Conservation (phyloP, 2,113 vertebrate genomes). For the Cynoglossus semilaevis region DNA sequence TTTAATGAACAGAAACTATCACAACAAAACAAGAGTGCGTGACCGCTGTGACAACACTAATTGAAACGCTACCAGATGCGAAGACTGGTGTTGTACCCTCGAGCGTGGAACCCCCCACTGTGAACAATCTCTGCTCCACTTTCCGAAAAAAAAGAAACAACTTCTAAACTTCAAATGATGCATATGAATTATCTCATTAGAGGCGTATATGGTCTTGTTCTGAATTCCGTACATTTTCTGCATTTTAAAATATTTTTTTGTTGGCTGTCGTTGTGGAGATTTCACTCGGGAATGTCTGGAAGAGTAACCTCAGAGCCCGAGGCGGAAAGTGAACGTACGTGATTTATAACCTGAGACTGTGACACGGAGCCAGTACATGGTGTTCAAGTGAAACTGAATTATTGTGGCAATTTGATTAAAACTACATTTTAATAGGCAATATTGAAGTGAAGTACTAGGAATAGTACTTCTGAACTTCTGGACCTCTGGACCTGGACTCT, state of each 20-base stretch:
- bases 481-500: too few relatives aligned
- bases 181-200: neutral
- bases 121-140: neutral
- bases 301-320: too few relatives aligned
- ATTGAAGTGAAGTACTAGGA: too few relatives aligned
- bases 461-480: too few relatives aligned
- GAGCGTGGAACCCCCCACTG: constrained; percentile 1
- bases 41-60: constrained; percentile 12
- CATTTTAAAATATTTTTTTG: neutral
- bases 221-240: neutral
- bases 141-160: neutral
- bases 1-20: too few relatives aligned
- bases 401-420: too few relatives aligned
- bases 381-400: too few relatives aligned
- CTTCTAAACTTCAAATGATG: neutral
- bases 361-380: too few relatives aligned
- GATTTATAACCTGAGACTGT: too few relatives aligned
- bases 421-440: too few relatives aligned
- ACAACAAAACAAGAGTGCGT: constrained; percentile 21
- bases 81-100: constrained; percentile 1
- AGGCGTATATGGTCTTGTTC: neutral
- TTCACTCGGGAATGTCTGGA: neutral
- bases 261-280: neutral
- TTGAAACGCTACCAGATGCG: constrained; percentile 47
- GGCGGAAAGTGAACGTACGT: too few relatives aligned